Evolutionary conservation across 2,113 vertebrate species (phyloP).

Genomic region (Vulpes vulpes): DNA sequence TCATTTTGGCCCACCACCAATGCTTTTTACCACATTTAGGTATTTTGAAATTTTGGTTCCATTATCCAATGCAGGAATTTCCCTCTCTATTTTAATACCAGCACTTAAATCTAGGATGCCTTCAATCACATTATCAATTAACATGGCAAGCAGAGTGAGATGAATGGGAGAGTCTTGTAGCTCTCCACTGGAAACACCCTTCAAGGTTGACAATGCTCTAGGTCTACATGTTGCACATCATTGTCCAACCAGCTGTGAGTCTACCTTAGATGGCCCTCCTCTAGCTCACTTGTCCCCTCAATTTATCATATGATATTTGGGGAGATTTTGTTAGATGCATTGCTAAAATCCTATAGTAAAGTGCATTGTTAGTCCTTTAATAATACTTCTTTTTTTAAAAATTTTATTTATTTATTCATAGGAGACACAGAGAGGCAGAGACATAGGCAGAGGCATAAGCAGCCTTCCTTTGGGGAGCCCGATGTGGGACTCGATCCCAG

Average conservation of each 20-base stretch:
- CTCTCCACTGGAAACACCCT: background rate
- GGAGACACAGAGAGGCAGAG: no score
- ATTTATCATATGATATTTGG: background rate
- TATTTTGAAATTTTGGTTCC: constrained; percentile 57
- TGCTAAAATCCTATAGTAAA: background rate
- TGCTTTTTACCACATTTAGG: constrained; percentile 13
- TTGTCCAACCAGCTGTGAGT: background rate
- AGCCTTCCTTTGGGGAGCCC: no score
- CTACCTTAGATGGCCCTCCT: background rate
- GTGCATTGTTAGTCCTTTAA: background rate
- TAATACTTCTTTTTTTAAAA: background rate
- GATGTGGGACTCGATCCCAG: no score
- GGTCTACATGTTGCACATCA: background rate
- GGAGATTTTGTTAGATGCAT: background rate
- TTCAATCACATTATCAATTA: constrained; percentile 59
- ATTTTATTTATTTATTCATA: no score
- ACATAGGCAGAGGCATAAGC: no score
- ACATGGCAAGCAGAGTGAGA: background rate
- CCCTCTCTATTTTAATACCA: constrained; percentile 45
- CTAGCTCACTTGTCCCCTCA: background rate
- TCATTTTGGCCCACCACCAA: constrained; percentile 51
- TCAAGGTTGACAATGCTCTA: background rate
- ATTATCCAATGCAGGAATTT: constrained; percentile 22
- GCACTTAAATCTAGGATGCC: constrained; percentile 16
- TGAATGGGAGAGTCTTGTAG: background rate